phyloP scores from a whole-genome alignment of 37 sponge, comb jelly and placozoan species.

The Ephydatia muelleri region DNA sequence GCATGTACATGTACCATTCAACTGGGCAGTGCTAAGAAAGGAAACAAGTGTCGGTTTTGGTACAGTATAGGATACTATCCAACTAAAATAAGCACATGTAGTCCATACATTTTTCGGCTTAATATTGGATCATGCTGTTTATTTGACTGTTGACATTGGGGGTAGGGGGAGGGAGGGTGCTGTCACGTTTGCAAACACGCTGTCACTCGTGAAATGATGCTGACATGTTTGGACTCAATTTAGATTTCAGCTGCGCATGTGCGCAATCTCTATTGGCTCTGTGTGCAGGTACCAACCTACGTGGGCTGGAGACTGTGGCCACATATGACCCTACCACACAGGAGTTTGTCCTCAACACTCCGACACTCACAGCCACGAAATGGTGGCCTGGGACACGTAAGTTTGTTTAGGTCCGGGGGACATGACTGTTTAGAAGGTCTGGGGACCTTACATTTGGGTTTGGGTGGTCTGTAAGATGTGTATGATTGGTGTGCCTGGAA shows the following conservation, averaged over 20 bases:
- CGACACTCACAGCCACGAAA: slow-evolving; percentile 87
- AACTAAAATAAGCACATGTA: no score
- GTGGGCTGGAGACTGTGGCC: slow-evolving; percentile 91
- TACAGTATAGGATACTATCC: no score
- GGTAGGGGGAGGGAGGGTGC: no score
- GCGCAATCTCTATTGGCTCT: no score
- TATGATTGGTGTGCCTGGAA: no score
- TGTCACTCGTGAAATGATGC: no score
- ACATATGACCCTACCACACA: slow-evolving; percentile 76
- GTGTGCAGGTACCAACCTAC: slow-evolving; percentile 68
- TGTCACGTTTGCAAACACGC: no score
- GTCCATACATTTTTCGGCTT: no score
- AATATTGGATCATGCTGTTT: no score
- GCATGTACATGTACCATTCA: no score
- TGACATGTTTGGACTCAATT: background rate
- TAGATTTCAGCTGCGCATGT: no score
- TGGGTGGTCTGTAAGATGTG: background rate
- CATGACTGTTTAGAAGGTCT: background rate
- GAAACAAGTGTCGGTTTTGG: background rate
- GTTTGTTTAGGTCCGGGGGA: slow-evolving; percentile 5
- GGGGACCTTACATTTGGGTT: background rate
- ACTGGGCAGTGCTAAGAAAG: background rate
- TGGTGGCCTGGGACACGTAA: slow-evolving; percentile 93
- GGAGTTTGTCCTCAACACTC: slow-evolving; percentile 85
- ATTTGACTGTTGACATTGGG: no score